Conservation (phyloP, 2,888 invertebrate species). For the Habroteleia sp. region DNA sequence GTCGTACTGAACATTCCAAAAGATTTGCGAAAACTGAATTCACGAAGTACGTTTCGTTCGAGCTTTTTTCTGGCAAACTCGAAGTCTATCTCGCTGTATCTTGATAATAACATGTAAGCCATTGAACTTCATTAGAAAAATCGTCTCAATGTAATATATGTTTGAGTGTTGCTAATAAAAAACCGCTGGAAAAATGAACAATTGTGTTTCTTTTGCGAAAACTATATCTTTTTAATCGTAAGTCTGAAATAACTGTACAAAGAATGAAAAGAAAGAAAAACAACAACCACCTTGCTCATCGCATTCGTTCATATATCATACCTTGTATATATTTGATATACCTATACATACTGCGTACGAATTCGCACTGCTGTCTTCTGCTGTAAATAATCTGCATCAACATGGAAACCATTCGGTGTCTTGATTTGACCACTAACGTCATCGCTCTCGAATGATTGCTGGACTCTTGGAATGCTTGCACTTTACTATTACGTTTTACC, state of each 20-base stretch:
- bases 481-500: slow-evolving; percentile 73
- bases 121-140: slow-evolving; percentile 23
- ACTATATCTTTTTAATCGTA: slow-evolving; percentile 20
- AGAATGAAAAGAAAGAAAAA: slow-evolving; percentile 17
- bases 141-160: slow-evolving; percentile 35
- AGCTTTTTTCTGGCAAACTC: slow-evolving; percentile 6
- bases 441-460: slow-evolving; percentile 80
- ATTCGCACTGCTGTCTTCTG: slow-evolving; percentile 76
- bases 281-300: slow-evolving; percentile 73
- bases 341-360: slow-evolving; percentile 67
- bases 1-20: background rate
- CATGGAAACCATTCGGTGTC: slow-evolving; percentile 78
- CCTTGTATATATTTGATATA: slow-evolving; percentile 71
- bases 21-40: background rate
- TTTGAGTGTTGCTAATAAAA: slow-evolving; percentile 47
- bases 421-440: slow-evolving; percentile 79
- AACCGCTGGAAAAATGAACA: slow-evolving; percentile 31
- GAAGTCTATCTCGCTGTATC: slow-evolving; percentile 12
- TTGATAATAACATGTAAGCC: slow-evolving; percentile 25
- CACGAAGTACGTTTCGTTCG: background rate
- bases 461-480: slow-evolving; percentile 80
- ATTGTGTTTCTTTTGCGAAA: slow-evolving; percentile 56
- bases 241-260: slow-evolving; percentile 30
- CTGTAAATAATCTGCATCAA: slow-evolving; percentile 81
- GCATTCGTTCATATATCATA: slow-evolving; percentile 78